These are phyloP conservation scores for Trachymyrmex cornetzi DNA, from an alignment of 1,140 invertebrate genomes.

Conservation along the genomic window DNA sequence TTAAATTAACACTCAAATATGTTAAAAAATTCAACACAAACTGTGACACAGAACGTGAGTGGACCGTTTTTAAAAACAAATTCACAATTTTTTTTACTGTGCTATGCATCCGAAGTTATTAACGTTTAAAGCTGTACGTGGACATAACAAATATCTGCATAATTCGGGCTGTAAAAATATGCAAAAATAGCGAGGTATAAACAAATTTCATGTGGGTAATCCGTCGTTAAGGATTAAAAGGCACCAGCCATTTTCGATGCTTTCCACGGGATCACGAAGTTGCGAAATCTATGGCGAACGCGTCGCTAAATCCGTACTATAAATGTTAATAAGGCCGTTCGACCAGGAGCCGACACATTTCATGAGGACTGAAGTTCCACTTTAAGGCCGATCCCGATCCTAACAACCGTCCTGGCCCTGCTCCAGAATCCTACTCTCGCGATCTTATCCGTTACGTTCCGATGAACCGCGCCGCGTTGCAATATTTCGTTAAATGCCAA, in stretches of 20 bases:
- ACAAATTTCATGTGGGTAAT: slow-evolving; percentile 6
- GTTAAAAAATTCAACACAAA: too few species aligned
- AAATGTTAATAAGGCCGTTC: slow-evolving; percentile 52
- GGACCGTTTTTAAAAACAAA: too few species aligned
- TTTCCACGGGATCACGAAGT: neutral
- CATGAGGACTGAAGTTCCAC: slow-evolving; percentile 32
- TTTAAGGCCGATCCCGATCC: slow-evolving; percentile 44
- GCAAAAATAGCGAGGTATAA: neutral
- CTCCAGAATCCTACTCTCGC: slow-evolving; percentile 38
- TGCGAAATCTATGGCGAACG: slow-evolving; percentile 36
- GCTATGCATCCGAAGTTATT: neutral
- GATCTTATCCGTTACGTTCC: slow-evolving; percentile 10
- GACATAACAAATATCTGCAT: neutral
- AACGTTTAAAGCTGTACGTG: neutral
- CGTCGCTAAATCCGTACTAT: slow-evolving; percentile 50
- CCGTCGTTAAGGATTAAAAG: slow-evolving; percentile 18
- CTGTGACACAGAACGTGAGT: too few species aligned
- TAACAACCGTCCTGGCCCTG: neutral
- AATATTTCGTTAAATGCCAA: slow-evolving; percentile 14
- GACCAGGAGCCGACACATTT: slow-evolving; percentile 47
- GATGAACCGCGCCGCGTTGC: neutral
- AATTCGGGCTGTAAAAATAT: neutral
- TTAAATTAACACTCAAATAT: too few species aligned
- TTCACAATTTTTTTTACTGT: too few species aligned
- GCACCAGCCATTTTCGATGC: neutral